Conservation (phyloP, 2,113 vertebrate genomes). For the Erpornis zantholeuca region DNA sequence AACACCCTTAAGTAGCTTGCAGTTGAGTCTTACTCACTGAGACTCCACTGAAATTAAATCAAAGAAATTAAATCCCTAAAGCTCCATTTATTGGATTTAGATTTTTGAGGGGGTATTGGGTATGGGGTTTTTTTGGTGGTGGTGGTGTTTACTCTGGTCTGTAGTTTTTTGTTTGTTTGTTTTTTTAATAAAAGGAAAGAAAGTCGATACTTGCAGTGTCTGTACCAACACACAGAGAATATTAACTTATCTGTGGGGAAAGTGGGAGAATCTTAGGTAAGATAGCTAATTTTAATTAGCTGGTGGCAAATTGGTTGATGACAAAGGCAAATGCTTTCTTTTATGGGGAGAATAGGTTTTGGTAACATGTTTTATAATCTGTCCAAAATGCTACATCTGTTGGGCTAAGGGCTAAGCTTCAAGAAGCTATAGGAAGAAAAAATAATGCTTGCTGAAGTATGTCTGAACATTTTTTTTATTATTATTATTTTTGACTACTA, state of each 20-base stretch:
- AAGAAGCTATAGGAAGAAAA: background rate
- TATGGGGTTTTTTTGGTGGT: background rate
- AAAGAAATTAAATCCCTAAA: too few species aligned
- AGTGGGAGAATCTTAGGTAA: background rate
- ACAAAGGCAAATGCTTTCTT: background rate
- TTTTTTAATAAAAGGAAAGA: background rate
- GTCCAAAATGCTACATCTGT: background rate
- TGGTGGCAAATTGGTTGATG: background rate
- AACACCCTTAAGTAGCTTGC: background rate
- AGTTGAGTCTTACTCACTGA: background rate
- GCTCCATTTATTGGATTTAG: background rate
- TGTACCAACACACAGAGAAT: background rate
- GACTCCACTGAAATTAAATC: background rate
- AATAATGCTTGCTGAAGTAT: background rate
- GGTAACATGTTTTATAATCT: background rate
- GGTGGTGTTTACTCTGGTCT: background rate
- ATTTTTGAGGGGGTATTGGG: background rate
- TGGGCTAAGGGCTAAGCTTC: background rate
- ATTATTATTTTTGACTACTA: background rate
- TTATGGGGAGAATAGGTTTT: background rate
- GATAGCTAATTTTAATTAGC: background rate
- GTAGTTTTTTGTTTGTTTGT: background rate
- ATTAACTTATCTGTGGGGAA: background rate
- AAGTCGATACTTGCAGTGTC: background rate
- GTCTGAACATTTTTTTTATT: too few species aligned